These are phyloP conservation scores for Drosophila kanekoi DNA, from an alignment of 2,888 invertebrate species.

Conservation along the genomic window DNA sequence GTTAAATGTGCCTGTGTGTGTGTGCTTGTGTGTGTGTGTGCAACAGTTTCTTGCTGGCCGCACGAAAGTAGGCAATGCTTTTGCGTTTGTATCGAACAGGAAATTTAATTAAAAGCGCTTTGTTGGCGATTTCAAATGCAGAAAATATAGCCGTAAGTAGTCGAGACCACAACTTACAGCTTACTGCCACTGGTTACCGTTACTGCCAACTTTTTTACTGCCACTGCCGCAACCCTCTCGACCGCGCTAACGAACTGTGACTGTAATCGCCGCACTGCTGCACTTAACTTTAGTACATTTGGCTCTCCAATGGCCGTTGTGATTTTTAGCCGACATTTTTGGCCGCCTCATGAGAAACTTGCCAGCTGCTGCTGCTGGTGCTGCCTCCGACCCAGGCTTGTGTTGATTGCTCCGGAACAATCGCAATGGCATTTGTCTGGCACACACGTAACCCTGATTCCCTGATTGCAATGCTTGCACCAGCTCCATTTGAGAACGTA, in stretches of 20 bases:
- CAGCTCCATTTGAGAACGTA: slow-evolving; percentile 41
- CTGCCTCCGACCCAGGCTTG: slow-evolving; percentile 17
- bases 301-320: slow-evolving; percentile 19
- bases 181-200: slow-evolving; percentile 17
- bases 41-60: slow-evolving; percentile 62
- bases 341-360: slow-evolving; percentile 57
- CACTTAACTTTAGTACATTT: slow-evolving; percentile 69
- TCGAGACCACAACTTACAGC: slow-evolving; percentile 45
- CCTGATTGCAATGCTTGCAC: slow-evolving; percentile 49
- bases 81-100: slow-evolving; percentile 55
- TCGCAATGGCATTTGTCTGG: slow-evolving; percentile 49
- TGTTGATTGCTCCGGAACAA: slow-evolving; percentile 63
- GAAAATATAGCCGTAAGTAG: slow-evolving; percentile 23
- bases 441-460: slow-evolving; percentile 37
- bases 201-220: slow-evolving; percentile 6
- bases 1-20: slow-evolving; percentile 23
- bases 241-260: slow-evolving; percentile 62
- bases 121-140: slow-evolving; percentile 34
- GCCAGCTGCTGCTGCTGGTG: slow-evolving; percentile 56
- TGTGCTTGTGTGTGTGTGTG: slow-evolving; percentile 30
- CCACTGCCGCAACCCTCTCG: slow-evolving; percentile 19
- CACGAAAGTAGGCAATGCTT: slow-evolving; percentile 63
- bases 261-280: slow-evolving; percentile 51
- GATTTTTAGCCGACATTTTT: slow-evolving; percentile 30
- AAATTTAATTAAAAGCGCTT: slow-evolving; percentile 75